A percentile compares a stretch with the other conserved stretches of the same genome.
Conservation (phyloP, 2,888 invertebrate species). For the Noctua janthina region DNA sequence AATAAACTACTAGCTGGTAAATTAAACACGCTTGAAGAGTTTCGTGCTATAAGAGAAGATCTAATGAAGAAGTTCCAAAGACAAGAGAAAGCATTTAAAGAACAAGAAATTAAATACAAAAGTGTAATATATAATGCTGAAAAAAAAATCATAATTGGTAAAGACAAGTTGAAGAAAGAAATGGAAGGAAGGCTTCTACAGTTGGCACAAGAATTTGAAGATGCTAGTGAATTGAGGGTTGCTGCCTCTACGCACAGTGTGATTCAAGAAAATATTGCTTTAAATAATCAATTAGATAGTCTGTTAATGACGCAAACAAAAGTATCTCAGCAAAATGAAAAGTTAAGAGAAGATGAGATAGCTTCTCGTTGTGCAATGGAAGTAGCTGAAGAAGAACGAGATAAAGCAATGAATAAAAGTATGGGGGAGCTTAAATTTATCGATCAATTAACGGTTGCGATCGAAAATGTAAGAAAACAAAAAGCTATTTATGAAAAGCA, state of each 20-base stretch:
- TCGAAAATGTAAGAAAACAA: constrained; percentile 88
- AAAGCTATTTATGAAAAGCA: constrained; percentile 84
- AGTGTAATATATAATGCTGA: constrained; percentile 94
- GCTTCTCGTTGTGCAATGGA: constrained; percentile 89
- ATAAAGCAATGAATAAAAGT: constrained; percentile 91
- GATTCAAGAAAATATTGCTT: constrained; percentile 95
- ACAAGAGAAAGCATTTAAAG: constrained; percentile 93
- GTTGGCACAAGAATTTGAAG: constrained; percentile 95
- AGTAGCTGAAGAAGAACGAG: constrained; percentile 91
- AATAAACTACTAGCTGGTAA: constrained; percentile 96
- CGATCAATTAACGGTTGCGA: constrained; percentile 90
- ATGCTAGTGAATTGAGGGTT: constrained; percentile 95
- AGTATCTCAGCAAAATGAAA: constrained; percentile 91
- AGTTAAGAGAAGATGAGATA: constrained; percentile 90
- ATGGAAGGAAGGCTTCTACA: constrained; percentile 95
- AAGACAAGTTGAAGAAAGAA: constrained; percentile 96
- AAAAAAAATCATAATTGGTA: constrained; percentile 93
- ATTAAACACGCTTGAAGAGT: constrained; percentile 97
- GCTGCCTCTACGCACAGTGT: constrained; percentile 97
- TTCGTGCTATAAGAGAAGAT: constrained; percentile 95
- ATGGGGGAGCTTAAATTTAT: constrained; percentile 92
- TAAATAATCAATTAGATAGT: constrained; percentile 94
- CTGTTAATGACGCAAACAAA: constrained; percentile 92
- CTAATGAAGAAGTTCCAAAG: constrained; percentile 95
- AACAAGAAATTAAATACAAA: constrained; percentile 94